Evolutionary conservation across 2,797 vertebrate species (phyloP), one percentile per base, ranked within the genome.

Genomic region (Dermochelys coriacea): DNA sequence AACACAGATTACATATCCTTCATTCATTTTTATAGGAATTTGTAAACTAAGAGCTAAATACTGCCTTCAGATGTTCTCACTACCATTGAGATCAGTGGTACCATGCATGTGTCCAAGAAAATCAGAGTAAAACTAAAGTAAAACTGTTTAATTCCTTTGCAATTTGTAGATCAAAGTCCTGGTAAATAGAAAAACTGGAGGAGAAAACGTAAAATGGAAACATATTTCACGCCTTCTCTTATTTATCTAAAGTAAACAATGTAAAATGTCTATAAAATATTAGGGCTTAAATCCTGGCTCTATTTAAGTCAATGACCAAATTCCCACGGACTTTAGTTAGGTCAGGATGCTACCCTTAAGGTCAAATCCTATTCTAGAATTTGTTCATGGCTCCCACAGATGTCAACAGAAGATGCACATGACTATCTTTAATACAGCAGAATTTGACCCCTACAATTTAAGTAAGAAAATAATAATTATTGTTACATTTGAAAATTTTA

Each of bases 171-270:
- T 41, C 79, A 83, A 93, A 74, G 19, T 27, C 0, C 23, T 64
- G 49, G 59, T 79, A 93, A 83, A 47, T 86, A 90, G 71, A 89
- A 94, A 93, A 31, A 4, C 4, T 84, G 23, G 15, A 61, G 80
- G 71, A 71, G 52, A 54, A 82, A 82, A 52, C 7, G 1, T 50
- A 37, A 82, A 96, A 85, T 2, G 1, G 5, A 84, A 14, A 16
- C 49, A 1, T 64, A 15, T 89, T 91, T 90, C 19, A 25, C 86
- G 47, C 47, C 9, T 50, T 55, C 5, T 91, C 49, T 79, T 88
- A 84, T 57, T 71, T 89, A 87, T 91, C 31, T 84, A 27, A 45
- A 85, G 52, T 83, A 83, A 93, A 45, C 59, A 91, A 52, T 90
- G 55, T 12, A 93, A 81, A 0, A 1, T 51, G 55, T 84, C 85